A percentile compares a stretch with the other conserved stretches of the same genome.
Evolutionary conservation across 2,797 vertebrate species (phyloP).

Genomic region (Gymnocypris eckloni): DNA sequence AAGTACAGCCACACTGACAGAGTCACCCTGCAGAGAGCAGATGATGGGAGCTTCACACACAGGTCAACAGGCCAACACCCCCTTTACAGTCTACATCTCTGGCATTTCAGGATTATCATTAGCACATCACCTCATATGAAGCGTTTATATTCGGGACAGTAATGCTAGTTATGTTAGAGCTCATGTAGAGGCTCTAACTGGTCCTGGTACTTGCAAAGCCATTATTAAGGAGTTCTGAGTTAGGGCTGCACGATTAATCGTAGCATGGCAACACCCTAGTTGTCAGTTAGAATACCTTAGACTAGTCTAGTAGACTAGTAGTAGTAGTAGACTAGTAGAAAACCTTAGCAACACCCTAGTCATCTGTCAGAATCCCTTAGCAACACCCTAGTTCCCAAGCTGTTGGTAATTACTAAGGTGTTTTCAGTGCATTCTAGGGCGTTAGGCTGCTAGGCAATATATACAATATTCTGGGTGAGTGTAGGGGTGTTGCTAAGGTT

Average conservation of each 20-base stretch:
- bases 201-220: not conserved
- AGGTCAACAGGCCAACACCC: not conserved
- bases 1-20: slow-evolving; percentile 94
- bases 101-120: not conserved
- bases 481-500: not conserved
- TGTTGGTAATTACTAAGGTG: too few species aligned
- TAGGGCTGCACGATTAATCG: not conserved
- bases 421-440: too few species aligned
- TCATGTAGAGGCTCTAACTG: not conserved
- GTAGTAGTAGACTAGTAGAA: too few species aligned
- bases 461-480: too few species aligned
- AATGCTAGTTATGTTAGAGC: not conserved
- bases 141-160: not conserved
- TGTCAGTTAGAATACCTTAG: too few species aligned
- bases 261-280: too few species aligned
- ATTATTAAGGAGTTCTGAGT: not conserved
- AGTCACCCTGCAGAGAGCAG: slow-evolving; percentile 77
- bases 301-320: too few species aligned
- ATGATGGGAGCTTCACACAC: not conserved
- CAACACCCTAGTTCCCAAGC: too few species aligned
- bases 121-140: not conserved
- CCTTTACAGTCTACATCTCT: not conserved
- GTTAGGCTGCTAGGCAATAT: too few species aligned
- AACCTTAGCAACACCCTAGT: too few species aligned
- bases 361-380: too few species aligned